Percentiles rank a stretch among this genome's conserved stretches.
These are phyloP conservation scores for Heliconius congener DNA, from an alignment of 1,140 invertebrate genomes.

Conservation along the genomic window DNA sequence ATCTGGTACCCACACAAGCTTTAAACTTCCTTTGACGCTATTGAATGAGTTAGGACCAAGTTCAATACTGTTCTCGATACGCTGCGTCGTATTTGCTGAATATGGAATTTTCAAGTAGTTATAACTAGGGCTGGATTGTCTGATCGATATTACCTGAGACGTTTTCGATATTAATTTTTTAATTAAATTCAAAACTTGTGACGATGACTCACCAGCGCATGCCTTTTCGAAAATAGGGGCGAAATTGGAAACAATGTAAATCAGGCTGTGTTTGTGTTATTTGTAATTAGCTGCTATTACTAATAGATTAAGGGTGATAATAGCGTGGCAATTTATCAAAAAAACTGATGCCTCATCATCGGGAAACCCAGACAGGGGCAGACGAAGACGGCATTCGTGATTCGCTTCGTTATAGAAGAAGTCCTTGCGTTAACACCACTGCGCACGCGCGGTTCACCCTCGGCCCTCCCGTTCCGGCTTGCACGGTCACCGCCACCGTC, in stretches of 20 bases:
- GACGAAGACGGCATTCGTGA: slow-evolving; percentile 71
- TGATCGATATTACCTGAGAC: slow-evolving; percentile 31
- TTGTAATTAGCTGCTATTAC: slow-evolving; percentile 33
- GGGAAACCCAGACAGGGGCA: slow-evolving; percentile 75
- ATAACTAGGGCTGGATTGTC: background rate
- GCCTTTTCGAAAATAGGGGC: slow-evolving; percentile 35
- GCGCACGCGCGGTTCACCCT: slow-evolving; percentile 67
- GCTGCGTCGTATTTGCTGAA: background rate
- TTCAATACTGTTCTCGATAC: background rate
- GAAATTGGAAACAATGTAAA: slow-evolving; percentile 36
- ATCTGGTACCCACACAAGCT: background rate
- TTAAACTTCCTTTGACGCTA: slow-evolving; percentile 5
- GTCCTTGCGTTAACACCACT: slow-evolving; percentile 64
- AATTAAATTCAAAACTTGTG: slow-evolving; percentile 26
- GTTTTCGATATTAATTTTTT: slow-evolving; percentile 32
- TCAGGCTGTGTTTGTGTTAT: slow-evolving; percentile 20
- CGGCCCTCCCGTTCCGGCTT: slow-evolving; percentile 49
- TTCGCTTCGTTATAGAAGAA: slow-evolving; percentile 59
- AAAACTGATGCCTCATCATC: slow-evolving; percentile 75
- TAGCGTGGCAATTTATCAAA: slow-evolving; percentile 47
- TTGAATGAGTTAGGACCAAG: background rate
- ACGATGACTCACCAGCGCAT: slow-evolving; percentile 33
- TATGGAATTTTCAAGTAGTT: background rate
- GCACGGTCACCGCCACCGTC: slow-evolving; percentile 34
- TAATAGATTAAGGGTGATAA: slow-evolving; percentile 20